These are phyloP conservation scores for Unio delphinus DNA, from an alignment of 2,888 invertebrate genomes.

Conservation along the genomic window DNA sequence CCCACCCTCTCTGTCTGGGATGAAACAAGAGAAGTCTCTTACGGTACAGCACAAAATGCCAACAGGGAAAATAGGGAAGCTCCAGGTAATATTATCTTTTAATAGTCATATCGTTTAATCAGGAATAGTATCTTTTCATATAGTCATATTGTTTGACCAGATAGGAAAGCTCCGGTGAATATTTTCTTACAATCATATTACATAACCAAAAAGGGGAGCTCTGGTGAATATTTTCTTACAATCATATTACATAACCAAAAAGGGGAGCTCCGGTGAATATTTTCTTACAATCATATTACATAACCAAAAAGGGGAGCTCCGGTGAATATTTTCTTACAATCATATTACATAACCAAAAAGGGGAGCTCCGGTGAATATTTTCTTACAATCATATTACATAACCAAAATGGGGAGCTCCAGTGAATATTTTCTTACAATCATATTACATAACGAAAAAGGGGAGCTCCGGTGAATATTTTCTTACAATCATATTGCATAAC, in stretches of 20 bases:
- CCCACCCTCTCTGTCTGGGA: slow-evolving; percentile 5
- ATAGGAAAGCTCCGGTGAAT: background rate
- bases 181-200: background rate
- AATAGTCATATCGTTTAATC: too few species aligned
- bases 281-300: background rate
- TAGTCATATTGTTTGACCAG: too few species aligned
- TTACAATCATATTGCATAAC: background rate
- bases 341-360: slow-evolving; percentile 19
- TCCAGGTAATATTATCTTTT: slow-evolving; percentile 27
- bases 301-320: slow-evolving; percentile 37
- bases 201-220: slow-evolving; percentile 35
- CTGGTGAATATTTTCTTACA: slow-evolving; percentile 24
- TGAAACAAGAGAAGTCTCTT: background rate
- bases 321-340: slow-evolving; percentile 16
- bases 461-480: slow-evolving; percentile 31
- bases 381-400: background rate
- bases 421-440: slow-evolving; percentile 6
- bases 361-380: slow-evolving; percentile 34
- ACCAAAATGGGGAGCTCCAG: slow-evolving; percentile 42
- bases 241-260: slow-evolving; percentile 13
- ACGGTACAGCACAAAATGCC: background rate
- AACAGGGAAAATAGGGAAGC: slow-evolving; percentile 42
- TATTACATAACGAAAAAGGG: slow-evolving; percentile 24
- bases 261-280: slow-evolving; percentile 37
- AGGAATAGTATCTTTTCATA: background rate